A percentile compares a stretch with the other conserved stretches of the same genome.
phyloP scores from a whole-genome alignment of 2,113 vertebrate species.

The Xenopus laevis region DNA sequence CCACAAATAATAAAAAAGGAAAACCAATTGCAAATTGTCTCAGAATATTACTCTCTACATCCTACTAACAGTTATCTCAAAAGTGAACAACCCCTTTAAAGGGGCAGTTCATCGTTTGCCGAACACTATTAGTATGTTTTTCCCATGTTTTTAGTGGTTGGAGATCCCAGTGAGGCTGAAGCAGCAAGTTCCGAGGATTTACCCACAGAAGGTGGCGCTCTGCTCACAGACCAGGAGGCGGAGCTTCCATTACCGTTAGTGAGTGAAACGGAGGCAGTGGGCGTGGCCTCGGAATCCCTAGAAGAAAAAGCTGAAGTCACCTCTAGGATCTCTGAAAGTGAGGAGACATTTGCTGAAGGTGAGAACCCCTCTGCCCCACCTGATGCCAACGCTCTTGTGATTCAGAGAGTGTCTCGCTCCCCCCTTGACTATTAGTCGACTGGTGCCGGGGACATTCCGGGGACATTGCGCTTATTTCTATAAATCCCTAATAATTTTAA shows the following conservation, averaged over 20 bases:
- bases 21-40: too few relatives aligned
- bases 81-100: too few relatives aligned
- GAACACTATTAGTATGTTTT: neutral
- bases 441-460: too few relatives aligned
- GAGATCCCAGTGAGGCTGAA: constrained; percentile 6
- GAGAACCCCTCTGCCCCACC: neutral
- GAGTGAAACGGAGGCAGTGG: neutral
- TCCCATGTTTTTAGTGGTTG: constrained; percentile 17
- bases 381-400: too few relatives aligned
- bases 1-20: too few relatives aligned
- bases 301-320: neutral
- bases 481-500: too few relatives aligned
- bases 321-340: neutral
- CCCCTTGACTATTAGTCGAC: too few relatives aligned
- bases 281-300: neutral
- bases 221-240: neutral
- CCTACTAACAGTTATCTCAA: too few relatives aligned
- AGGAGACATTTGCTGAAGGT: neutral
- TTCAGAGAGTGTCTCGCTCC: too few relatives aligned
- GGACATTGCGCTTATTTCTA: too few relatives aligned
- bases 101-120: too few relatives aligned
- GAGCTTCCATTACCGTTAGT: neutral
- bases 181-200: neutral
- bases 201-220: neutral
- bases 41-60: too few relatives aligned